Evolutionary conservation across 1,140 invertebrate genomes (phyloP), one percentile per base, ranked within the genome.

Genomic region (Drosophila paulistorum): DNA sequence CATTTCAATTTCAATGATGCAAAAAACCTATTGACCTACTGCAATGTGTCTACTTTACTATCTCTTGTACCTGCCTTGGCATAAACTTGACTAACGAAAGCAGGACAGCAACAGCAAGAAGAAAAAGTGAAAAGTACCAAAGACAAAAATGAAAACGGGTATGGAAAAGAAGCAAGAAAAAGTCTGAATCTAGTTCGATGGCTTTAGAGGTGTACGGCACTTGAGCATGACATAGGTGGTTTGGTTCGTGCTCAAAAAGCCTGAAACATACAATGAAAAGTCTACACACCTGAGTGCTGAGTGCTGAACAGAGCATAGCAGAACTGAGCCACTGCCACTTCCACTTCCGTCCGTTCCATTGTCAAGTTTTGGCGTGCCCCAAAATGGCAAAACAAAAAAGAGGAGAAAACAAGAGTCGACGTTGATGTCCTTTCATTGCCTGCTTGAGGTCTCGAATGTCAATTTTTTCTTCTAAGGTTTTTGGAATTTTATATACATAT

Each of bases 391-490:
- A 61, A 54, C 11, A 48, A 23, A 41, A 61, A 39, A 41, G 7
- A 10, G 11, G 41, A 42, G n/a, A 10, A 17, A 23, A 20, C 30
- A 30, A 2, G 14, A 10, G 39, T 62, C 48, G 69, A 68, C 74
- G 60, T 64, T 71, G 69, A 76, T 76, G 74, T 64, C 30, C 69
- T 72, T 72, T 76, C 74, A 76, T 68, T 72, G 74, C 59, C 33
- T 67, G 69, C 72, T 76, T 60, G 51, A 42, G 59, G 68, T 66
- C 58, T 66, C 35, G 59, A 65, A 62, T 59, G 74, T 76, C 69
- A 60, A 67, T 71, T 62, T 55, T 71, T 74, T 48, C 42, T 41
- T 30, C 30, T 30, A 30, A 30, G 30, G 30, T 30, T 75, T 71
- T 74, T 57, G 45, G 57, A 61, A 61, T 65, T 65, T 69, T 74